Percentiles rank a stretch among this genome's conserved stretches.
Conservation (phyloP, 2,888 invertebrate species). For the Linyphia triangularis region DNA sequence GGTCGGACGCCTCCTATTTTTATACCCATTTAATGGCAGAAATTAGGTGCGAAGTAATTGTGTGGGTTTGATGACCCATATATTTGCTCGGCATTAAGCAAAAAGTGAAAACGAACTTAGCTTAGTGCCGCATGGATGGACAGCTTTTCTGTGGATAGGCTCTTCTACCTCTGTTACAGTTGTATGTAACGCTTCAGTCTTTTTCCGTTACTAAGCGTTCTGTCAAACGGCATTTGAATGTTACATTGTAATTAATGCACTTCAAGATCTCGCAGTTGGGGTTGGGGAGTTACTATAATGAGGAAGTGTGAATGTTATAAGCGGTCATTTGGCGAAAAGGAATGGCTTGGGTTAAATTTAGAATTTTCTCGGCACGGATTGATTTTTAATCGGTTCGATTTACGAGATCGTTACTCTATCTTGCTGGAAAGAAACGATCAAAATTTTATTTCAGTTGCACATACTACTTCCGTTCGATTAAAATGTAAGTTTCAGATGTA, state of each 20-base stretch:
- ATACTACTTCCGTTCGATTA: too few relatives aligned
- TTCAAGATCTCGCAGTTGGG: not conserved
- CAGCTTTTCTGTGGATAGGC: not conserved
- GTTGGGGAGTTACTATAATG: not conserved
- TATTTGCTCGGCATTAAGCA: not conserved
- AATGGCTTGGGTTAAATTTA: not conserved
- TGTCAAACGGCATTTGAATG: not conserved
- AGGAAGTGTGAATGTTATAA: not conserved
- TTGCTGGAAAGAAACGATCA: too few relatives aligned
- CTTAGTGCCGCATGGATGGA: not conserved
- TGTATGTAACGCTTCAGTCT: not conserved
- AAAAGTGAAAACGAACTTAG: constrained; percentile 42
- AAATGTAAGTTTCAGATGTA: too few relatives aligned
- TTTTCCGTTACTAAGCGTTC: not conserved
- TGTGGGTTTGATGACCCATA: constrained; percentile 50
- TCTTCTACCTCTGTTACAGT: not conserved
- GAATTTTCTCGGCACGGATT: too few relatives aligned
- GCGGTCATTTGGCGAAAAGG: not conserved
- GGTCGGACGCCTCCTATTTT: not conserved
- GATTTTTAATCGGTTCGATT: too few relatives aligned
- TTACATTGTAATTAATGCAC: not conserved
- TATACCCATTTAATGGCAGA: constrained; percentile 2
- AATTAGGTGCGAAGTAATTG: constrained; percentile 13
- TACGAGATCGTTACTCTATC: too few relatives aligned
- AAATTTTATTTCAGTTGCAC: too few relatives aligned